A percentile compares a stretch with the other conserved stretches of the same genome.
Conservation (phyloP, 2,888 invertebrate genomes). For the Lacanobia oleracea region DNA sequence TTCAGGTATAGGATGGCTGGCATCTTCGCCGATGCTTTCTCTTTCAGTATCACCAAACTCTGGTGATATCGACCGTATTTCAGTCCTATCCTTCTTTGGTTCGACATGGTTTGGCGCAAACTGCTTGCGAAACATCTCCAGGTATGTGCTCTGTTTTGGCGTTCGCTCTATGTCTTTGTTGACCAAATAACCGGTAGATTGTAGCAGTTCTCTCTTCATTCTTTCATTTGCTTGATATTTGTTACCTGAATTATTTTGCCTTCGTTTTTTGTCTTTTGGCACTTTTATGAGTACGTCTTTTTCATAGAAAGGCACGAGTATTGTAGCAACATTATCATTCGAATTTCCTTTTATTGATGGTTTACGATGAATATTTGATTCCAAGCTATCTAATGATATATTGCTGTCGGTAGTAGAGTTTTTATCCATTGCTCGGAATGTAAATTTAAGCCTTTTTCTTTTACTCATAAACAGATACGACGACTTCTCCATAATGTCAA, state of each 20-base stretch:
- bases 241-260: constrained; percentile 62
- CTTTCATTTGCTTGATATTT: constrained; percentile 64
- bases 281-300: constrained; percentile 86
- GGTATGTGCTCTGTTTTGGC: constrained; percentile 75
- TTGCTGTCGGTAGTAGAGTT: constrained; percentile 77
- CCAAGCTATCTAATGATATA: constrained; percentile 85
- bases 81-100: constrained; percentile 66
- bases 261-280: constrained; percentile 76
- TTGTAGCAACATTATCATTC: constrained; percentile 82
- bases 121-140: constrained; percentile 85
- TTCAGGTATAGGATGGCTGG: constrained; percentile 71
- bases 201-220: constrained; percentile 65
- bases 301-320: constrained; percentile 88
- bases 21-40: constrained; percentile 81
- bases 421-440: constrained; percentile 77
- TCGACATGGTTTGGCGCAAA: constrained; percentile 69
- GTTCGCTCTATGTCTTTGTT: constrained; percentile 76
- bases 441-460: constrained; percentile 72
- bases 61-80: constrained; percentile 84
- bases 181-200: constrained; percentile 76
- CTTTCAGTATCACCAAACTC: constrained; percentile 86
- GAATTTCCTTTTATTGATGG: constrained; percentile 61
- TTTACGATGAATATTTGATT: constrained; percentile 75
- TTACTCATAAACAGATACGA: constrained; percentile 80
- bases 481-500: constrained; percentile 74